A percentile compares a stretch with the other conserved stretches of the same genome.
phyloP scores from a whole-genome alignment of 35 echinoderm and acorn worm genomes.

The Anneissia japonica region DNA sequence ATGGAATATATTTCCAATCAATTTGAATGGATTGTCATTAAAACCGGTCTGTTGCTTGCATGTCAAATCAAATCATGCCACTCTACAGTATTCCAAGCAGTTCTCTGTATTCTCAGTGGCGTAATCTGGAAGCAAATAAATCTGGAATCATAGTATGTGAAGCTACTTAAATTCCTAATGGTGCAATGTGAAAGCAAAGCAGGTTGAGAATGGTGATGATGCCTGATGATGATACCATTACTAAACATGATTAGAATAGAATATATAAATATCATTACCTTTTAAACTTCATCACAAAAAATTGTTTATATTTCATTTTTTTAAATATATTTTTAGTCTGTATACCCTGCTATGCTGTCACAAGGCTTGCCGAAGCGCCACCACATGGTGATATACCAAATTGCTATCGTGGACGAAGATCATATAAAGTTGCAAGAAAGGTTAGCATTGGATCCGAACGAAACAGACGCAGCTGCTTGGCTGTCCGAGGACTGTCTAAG shows the following conservation, averaged over 20 bases:
- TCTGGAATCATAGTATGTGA: no score
- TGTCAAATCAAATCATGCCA: no score
- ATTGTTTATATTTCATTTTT: neutral
- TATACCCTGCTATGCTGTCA: constrained; percentile 49
- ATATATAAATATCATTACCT: neutral
- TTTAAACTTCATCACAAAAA: neutral
- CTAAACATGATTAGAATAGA: neutral
- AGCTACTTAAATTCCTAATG: no score
- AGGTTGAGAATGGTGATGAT: no score
- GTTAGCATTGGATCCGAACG: constrained; percentile 20
- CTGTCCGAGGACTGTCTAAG: constrained; percentile 28
- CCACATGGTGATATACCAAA: constrained; percentile 54
- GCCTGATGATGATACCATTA: no score
- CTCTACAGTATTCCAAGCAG: no score
- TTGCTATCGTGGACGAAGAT: constrained; percentile 4
- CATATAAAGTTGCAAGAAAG: constrained; percentile 26
- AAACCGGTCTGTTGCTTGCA: no score
- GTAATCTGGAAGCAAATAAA: no score
- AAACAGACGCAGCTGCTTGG: constrained; percentile 62
- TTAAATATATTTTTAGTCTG: constrained; percentile 23
- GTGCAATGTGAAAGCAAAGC: no score
- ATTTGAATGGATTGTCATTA: no score
- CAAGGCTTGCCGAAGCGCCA: constrained; percentile 45
- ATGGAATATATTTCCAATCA: no score
- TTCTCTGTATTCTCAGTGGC: no score